These are phyloP conservation scores for Lathamus discolor DNA, from an alignment of 2,113 vertebrate species.

Conservation along the genomic window DNA sequence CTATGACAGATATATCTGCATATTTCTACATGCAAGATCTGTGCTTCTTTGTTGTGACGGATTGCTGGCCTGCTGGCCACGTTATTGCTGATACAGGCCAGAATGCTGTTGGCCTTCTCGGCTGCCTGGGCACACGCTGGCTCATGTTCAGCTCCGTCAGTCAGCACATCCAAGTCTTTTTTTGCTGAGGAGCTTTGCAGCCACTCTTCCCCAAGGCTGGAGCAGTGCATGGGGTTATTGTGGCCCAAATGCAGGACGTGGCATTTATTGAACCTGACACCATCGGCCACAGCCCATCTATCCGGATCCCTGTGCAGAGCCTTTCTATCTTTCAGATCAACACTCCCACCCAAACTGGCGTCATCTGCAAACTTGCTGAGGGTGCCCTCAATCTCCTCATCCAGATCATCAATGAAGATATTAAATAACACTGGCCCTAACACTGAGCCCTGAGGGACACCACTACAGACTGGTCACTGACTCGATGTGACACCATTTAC, in stretches of 20 bases:
- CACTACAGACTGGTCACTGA: neutral
- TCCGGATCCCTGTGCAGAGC: neutral
- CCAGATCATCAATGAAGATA: neutral
- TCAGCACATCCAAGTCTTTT: neutral
- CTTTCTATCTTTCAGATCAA: neutral
- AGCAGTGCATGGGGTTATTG: neutral
- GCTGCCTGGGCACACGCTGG: neutral
- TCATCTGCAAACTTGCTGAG: neutral
- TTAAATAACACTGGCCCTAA: neutral
- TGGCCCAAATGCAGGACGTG: neutral
- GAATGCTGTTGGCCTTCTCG: neutral
- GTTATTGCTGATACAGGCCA: neutral
- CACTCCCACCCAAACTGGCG: neutral
- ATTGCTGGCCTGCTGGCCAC: neutral
- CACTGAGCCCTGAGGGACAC: neutral
- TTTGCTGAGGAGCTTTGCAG: neutral
- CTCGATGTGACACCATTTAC: neutral
- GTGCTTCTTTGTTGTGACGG: neutral
- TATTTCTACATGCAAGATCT: neutral
- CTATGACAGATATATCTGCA: neutral
- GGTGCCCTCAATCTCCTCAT: neutral
- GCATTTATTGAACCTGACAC: neutral
- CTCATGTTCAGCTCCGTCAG: neutral
- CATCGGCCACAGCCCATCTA: neutral
- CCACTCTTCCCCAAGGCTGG: neutral